Evolutionary conservation across 2,888 invertebrate genomes (phyloP).

Genomic region (Nemotelus pantherinus): DNA sequence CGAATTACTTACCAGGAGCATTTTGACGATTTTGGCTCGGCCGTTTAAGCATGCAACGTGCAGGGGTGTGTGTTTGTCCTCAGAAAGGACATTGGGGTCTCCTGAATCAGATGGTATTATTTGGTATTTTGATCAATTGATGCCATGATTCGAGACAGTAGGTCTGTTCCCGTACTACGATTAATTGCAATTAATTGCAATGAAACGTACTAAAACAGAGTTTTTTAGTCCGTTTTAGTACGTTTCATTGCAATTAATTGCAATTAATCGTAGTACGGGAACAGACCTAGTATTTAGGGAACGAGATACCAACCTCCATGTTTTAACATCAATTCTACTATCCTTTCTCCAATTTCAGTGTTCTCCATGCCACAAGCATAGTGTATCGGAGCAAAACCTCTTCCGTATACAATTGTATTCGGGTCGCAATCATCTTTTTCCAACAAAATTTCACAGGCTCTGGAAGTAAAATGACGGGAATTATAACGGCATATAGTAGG

Average conservation of each 20-base stretch:
- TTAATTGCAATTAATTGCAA: too few species aligned
- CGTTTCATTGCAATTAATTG: too few species aligned
- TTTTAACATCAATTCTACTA: slow-evolving; percentile 74
- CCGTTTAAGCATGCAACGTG: slow-evolving; percentile 90
- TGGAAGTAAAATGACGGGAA: too few species aligned
- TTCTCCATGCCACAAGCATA: slow-evolving; percentile 79
- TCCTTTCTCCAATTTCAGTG: slow-evolving; percentile 70
- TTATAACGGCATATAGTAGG: too few species aligned
- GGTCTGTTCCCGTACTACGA: too few species aligned
- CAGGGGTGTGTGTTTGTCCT: slow-evolving; percentile 85
- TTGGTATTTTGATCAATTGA: too few species aligned
- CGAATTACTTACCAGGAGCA: slow-evolving; percentile 68
- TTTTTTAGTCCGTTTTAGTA: too few species aligned
- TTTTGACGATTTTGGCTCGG: slow-evolving; percentile 72
- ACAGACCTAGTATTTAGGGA: too few species aligned
- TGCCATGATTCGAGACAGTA: too few species aligned
- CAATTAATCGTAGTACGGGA: too few species aligned
- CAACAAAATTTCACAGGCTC: slow-evolving; percentile 55
- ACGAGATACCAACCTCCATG: slow-evolving; percentile 76
- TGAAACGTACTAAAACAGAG: too few species aligned
- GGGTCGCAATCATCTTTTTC: slow-evolving; percentile 69
- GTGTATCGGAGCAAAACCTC: slow-evolving; percentile 80
- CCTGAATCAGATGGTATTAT: too few species aligned
- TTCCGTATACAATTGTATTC: slow-evolving; percentile 74
- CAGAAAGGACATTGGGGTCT: slow-evolving; percentile 77